Evolutionary conservation across 53 echinoderm and acorn worm genomes (phyloP), one percentile per base, ranked within the genome.

Genomic region (Holothuria leucospilota): DNA sequence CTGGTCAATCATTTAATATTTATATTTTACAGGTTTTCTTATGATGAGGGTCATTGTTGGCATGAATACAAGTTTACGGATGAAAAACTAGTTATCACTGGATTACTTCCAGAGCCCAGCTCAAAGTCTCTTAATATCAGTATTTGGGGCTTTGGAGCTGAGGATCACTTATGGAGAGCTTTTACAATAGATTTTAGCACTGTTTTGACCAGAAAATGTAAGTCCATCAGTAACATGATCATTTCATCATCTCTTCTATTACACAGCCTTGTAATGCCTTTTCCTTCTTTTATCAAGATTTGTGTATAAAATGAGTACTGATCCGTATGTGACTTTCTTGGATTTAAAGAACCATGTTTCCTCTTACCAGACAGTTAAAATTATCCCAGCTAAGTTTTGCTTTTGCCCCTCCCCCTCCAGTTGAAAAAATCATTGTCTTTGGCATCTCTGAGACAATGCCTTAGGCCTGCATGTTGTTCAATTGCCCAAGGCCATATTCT

Each of bases 21-120:
- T 14, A 63, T 46, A 77, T 27, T 42, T 18, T 73, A 20, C 64
- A 98, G 98, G 68, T 98, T 95, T 89, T 98, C 97, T 39, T 95
- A 95, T 62, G 98, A 98, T 86, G 95, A 95, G 58, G 98, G 98
- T 40, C 95, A 95, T 28, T 98, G 98, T 52, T 98, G 98, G 95
- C 87, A 98, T 78, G 78, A 88, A 29, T 98, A 86, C 78, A 73
- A 92, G 63, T 98, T 98, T 59, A 28, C 82, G 21, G 77, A 88
- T 59, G 95, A 93, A 78, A 61, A 71, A 46, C 60, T 93, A 8
- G 58, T 51, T 18, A 77, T 98, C n/a, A 98, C 98, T 41, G 98
- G 98, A 14, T 68, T 98, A n/a, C 74, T 98, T 14, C 93, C 98
- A 5, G 98, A 98, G 77, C 95, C 98, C 15, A 87, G 90, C 38